Evolutionary conservation across 2,888 invertebrate genomes (phyloP), one percentile per base, ranked within the genome.

Genomic region (Lumbricus terrestris): DNA sequence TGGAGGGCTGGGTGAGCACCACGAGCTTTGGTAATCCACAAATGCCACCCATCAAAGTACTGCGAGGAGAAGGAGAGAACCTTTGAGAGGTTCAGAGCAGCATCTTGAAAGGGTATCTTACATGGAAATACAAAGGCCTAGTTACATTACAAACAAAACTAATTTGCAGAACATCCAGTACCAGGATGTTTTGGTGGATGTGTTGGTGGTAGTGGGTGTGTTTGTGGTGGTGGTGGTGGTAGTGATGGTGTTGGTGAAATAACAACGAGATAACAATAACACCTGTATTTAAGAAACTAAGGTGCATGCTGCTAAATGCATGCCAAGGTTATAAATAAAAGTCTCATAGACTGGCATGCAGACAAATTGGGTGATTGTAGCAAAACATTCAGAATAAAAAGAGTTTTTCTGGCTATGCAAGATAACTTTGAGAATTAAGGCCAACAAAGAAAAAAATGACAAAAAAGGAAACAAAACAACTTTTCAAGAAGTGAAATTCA

Each of bases 401-500:
- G 3, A 69, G 6, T 29, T 69, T 6, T 69, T 69, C n/a, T n/a
- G 47, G n/a, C 47, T 8, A 69, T 23, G n/a, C 69, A 69, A 69
- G n/a, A n/a, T 29, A 69, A 69, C 11, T 69, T 29, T 4, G 29
- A n/a, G 8, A n/a, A 69, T 8, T 69, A n/a, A 69, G 29, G n/a
- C 69, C 69, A 69, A n/a, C 69, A 69, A 69, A 69, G n/a, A n/a
- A n/a, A 69, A 69, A n/a, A n/a, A 69, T 69, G 69, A 69, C n/a
- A 69, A 69, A 69, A n/a, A 69, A 69, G 69, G n/a, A 69, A 69
- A n/a, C 69, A 69, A 29, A 69, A 69, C 29, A 69, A n/a, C 69
- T 69, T 69, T 23, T n/a, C n/a, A 69, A 69, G 69, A 69, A 69
- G 29, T 69, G n/a, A 69, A 69, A n/a, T n/a, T 16, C 42, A 16